Evolutionary conservation across 2,113 vertebrate genomes (phyloP).

Genomic region (Spilogale gracilis): DNA sequence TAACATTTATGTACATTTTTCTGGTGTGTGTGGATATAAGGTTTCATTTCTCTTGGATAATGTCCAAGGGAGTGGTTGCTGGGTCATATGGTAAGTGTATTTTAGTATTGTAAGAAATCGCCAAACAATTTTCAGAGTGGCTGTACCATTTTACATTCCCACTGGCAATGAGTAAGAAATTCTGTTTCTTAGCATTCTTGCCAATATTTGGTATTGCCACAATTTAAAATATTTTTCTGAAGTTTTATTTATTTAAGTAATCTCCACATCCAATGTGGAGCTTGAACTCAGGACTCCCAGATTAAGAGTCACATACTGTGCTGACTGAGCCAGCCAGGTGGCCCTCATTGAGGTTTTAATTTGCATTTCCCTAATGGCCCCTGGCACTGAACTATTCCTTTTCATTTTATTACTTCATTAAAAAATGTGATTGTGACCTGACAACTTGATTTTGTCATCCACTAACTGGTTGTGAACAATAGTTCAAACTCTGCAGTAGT

Average conservation of each 20-base stretch:
- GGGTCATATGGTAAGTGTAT: not conserved
- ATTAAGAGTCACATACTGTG: not conserved
- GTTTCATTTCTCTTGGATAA: conserved; percentile 26
- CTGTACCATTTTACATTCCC: not conserved
- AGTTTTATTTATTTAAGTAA: not conserved
- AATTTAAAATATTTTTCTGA: not conserved
- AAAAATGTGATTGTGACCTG: not conserved
- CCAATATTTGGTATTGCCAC: not conserved
- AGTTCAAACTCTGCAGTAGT: not conserved
- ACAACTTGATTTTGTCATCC: not conserved
- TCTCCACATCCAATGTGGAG: not conserved
- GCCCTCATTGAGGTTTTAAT: not conserved
- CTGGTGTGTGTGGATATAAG: not conserved
- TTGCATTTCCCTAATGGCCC: conserved; percentile 29
- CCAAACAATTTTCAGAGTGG: not conserved
- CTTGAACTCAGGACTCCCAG: not conserved
- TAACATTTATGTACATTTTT: not conserved
- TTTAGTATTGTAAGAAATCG: not conserved
- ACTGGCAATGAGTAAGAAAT: not conserved
- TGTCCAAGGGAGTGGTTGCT: not conserved
- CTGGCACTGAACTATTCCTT: not conserved
- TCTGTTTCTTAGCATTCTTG: not conserved
- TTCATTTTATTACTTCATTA: not conserved
- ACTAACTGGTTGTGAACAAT: not conserved
- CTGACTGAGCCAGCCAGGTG: not conserved